Base-by-base conservation (phyloP, 2,888 invertebrate species). In the Lampropteryx suffumata region DNA sequence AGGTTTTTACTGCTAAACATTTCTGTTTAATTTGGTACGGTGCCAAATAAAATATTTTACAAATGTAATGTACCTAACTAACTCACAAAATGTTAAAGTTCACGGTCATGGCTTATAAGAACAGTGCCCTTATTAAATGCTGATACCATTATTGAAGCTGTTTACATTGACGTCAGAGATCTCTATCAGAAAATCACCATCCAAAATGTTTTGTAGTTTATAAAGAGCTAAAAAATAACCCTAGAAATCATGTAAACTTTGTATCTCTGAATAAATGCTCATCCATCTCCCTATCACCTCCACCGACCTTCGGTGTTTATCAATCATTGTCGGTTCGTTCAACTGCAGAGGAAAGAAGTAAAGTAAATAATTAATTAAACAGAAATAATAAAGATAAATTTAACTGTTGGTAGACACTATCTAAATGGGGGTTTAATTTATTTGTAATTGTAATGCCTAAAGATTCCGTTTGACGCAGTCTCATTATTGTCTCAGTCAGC, bases 281-380 rank as follows among this genome's bases (percentile, higher is more conserved):
- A n/a, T 14, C n/a, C 44, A 53, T 48, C 45, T 9, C 34, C 12
- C 41, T 30, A 50, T 52, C 48, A 69, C 76, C 71, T 73, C 64
- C 39, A 14, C 9, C 62, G 67, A 73, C 74, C 75, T 77, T 73
- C 59, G 54, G 39, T 65, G 64, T 71, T 73, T 76, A 65, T 68
- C 62, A 55, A 52, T 43, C 50, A 39, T 57, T n/a, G n/a, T n/a
- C 41, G 49, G 72, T 76, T 73, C 78, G 54, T 79, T 79, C 73
- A 76, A 77, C 78, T 61, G 46, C 48, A 43, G 37, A 57, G 47
- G 37, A 56, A 63, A 49, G 47, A 46, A 49, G 37, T 54, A 65
- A 50, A 48, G 53, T 46, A 50, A 49, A 50, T 48, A 53, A 56
- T 50, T 48, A 42, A 55, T 54, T 53, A 37, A 27, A n/a, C n/a